phyloP scores from a whole-genome alignment of 2,797 vertebrate species.

The Natrix natrix region DNA sequence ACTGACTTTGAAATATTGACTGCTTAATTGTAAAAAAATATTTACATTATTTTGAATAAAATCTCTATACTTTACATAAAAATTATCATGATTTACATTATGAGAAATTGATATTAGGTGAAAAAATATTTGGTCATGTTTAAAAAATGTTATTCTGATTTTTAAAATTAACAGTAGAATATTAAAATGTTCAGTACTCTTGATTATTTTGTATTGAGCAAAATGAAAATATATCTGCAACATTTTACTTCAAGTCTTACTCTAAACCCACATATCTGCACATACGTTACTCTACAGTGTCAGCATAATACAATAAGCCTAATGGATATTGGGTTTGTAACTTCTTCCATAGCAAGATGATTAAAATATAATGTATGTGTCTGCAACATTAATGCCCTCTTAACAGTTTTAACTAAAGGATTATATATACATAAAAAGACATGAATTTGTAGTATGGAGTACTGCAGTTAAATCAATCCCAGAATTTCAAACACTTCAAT shows the following conservation, averaged over 20 bases:
- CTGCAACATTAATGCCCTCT: neutral
- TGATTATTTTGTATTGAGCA: neutral
- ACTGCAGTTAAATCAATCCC: slow-evolving; percentile 29
- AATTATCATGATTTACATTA: neutral
- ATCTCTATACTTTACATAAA: neutral
- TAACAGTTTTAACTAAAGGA: neutral
- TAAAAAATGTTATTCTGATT: neutral
- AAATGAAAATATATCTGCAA: neutral
- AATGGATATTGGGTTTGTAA: neutral
- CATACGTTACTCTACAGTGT: neutral
- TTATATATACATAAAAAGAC: neutral
- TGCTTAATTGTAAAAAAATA: neutral
- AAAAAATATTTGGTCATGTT: neutral
- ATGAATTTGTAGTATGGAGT: slow-evolving; percentile 21
- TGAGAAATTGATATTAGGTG: neutral
- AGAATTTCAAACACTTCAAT: slow-evolving; percentile 58
- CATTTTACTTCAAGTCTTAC: neutral
- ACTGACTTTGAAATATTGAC: neutral
- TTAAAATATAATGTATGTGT: neutral
- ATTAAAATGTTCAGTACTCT: neutral
- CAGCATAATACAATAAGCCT: neutral
- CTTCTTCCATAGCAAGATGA: neutral
- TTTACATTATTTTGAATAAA: neutral
- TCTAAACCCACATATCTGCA: neutral
- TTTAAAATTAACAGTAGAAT: neutral